Evolutionary conservation across 2,113 vertebrate species (phyloP), one percentile per base, ranked within the genome.

Genomic region (Mirounga angustirostris): DNA sequence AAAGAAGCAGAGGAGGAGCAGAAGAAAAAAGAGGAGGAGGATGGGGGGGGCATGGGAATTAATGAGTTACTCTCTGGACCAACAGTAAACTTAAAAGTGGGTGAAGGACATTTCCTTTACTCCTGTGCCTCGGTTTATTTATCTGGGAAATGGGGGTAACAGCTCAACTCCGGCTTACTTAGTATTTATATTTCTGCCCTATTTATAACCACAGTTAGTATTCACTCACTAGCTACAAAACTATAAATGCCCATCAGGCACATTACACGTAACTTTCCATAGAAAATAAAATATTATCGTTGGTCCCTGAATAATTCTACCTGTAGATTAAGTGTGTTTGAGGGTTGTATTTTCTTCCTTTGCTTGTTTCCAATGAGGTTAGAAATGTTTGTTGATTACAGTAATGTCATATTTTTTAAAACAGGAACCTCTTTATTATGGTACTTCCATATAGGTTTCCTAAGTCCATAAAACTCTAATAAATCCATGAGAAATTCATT

Each of bases 381-480:
- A 81, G 26, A 89, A 85, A 91, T 78, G 18, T 46, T 50, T 80
- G 36, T 21, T 78, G 28, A 78, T 82, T 54, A 1, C 1, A 28
- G 9, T 85, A 82, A 83, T 80, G 30, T 43, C 40, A 90, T 69
- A 46, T 19, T 22, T 95, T 95, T 30, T 12, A 65, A 92, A 74
- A 43, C 4, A 81, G 15, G 16, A 43, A 84, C 3, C 9, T 54
- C 15, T 43, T 97, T 86, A 74, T 50, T 79, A 33, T 63, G 56
- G 7, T 84, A 90, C 43, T 80, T 87, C 85, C 21, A 21, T 11
- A 15, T 22, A 80, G 19, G 14, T 58, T 40, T 82, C 33, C 18
- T 95, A 94, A 58, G 30, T 95, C 16, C 40, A 30, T 33, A 73
- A 90, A 93, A 74, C 30, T 24, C 26, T 63, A 92, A 81, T 84